phyloP scores from a whole-genome alignment of 1,140 invertebrate species.

The Carposina sasakii region DNA sequence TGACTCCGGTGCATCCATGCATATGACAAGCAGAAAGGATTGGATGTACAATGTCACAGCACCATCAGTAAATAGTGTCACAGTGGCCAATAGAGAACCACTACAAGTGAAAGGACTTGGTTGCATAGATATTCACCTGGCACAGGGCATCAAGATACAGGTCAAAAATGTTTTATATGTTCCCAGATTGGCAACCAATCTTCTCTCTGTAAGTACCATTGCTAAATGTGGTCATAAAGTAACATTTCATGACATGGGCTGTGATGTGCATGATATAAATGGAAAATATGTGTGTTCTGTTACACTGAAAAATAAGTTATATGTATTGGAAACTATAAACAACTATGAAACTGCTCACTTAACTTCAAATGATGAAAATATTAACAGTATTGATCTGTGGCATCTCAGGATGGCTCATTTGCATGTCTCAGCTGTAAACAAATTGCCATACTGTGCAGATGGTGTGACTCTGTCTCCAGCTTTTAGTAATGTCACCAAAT shows the following conservation, averaged over 20 bases:
- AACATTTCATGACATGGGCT: not conserved
- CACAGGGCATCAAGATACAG: not conserved
- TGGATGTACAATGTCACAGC: not conserved
- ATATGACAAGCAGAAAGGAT: not conserved
- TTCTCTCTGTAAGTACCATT: not conserved
- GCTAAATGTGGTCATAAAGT: not conserved
- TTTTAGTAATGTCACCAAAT: not conserved
- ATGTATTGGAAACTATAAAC: slow-evolving; percentile 10
- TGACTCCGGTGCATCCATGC: slow-evolving; percentile 1
- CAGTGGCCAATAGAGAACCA: not conserved
- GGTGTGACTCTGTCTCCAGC: not conserved
- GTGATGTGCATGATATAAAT: not conserved
- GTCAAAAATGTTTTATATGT: slow-evolving; percentile 5
- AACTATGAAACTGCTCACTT: slow-evolving; percentile 8
- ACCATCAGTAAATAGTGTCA: not conserved
- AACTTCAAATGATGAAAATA: not conserved
- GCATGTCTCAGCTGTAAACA: not conserved
- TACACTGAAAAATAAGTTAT: slow-evolving; percentile 15
- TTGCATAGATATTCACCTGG: not conserved
- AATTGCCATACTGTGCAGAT: not conserved
- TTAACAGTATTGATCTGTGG: not conserved
- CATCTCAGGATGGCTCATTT: slow-evolving; percentile 2
- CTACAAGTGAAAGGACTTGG: not conserved
- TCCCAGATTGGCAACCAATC: not conserved
- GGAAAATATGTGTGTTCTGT: slow-evolving; percentile 9